phyloP scores from a whole-genome alignment of 2,113 vertebrate genomes.

The Gulo gulo region DNA sequence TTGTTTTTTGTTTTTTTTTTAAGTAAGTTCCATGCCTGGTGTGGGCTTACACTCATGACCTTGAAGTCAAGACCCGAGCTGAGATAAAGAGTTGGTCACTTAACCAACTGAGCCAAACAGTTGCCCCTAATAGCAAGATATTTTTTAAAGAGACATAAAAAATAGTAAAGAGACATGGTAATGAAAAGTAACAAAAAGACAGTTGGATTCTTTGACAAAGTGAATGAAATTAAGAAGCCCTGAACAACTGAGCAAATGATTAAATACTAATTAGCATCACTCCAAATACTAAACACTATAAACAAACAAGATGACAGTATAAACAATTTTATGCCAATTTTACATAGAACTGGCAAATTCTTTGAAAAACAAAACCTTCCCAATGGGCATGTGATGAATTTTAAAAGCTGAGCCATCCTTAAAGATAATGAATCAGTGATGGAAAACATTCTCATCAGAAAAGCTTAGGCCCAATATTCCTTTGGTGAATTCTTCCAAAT shows the following conservation, averaged over 20 bases:
- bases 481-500: not conserved
- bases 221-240: not conserved
- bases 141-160: not conserved
- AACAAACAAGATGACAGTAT: not conserved
- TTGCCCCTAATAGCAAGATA: not conserved
- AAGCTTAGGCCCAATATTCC: not conserved
- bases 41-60: not conserved
- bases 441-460: not conserved
- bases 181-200: not conserved
- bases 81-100: not conserved
- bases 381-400: not conserved
- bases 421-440: not conserved
- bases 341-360: not conserved
- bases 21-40: not conserved
- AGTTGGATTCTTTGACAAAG: not conserved
- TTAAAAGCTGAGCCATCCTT: not conserved
- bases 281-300: not conserved
- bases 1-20: not conserved
- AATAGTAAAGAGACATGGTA: not conserved
- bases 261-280: not conserved
- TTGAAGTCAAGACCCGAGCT: not conserved
- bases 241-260: not conserved
- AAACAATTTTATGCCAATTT: not conserved
- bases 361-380: not conserved
- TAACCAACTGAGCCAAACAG: not conserved